A percentile compares a stretch with the other conserved stretches of the same genome.
phyloP scores from a whole-genome alignment of 2,888 invertebrate species.

The Heliconius charithonia region DNA sequence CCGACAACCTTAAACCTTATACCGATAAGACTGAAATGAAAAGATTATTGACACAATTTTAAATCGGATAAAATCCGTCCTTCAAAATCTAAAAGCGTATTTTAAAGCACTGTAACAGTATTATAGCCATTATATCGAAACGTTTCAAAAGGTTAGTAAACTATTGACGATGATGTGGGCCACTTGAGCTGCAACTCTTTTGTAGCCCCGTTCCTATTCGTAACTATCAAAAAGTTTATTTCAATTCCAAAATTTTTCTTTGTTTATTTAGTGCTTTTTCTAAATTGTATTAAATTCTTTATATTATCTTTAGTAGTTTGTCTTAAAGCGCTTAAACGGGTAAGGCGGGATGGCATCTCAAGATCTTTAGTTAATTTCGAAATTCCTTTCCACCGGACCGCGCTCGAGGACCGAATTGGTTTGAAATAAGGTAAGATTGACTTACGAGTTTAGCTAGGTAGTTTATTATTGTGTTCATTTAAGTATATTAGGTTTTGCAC shows the following conservation, averaged over 20 bases:
- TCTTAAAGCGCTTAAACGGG: neutral
- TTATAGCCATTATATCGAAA: neutral
- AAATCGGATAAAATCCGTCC: neutral
- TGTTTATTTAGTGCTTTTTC: neutral
- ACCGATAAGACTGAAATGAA: no score
- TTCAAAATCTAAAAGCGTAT: constrained; percentile 1
- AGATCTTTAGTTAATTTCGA: constrained; percentile 16
- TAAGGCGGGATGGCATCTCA: constrained; percentile 1
- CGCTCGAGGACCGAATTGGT: neutral
- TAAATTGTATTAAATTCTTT: neutral
- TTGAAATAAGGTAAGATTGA: constrained; percentile 6
- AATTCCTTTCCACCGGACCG: constrained; percentile 19
- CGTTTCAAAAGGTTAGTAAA: constrained; percentile 21
- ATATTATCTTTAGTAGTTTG: neutral
- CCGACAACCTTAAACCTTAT: no score
- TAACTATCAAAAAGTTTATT: neutral
- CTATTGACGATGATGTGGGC: constrained; percentile 11
- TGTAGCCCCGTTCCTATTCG: neutral
- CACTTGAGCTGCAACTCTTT: constrained; percentile 21
- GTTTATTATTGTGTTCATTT: constrained; percentile 11
- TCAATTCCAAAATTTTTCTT: constrained; percentile 2
- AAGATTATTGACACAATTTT: neutral
- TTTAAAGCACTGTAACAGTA: neutral
- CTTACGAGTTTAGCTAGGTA: neutral
- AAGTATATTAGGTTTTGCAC: neutral